Evolutionary conservation across 2,113 vertebrate species (phyloP).

Genomic region (Xenopus borealis): DNA sequence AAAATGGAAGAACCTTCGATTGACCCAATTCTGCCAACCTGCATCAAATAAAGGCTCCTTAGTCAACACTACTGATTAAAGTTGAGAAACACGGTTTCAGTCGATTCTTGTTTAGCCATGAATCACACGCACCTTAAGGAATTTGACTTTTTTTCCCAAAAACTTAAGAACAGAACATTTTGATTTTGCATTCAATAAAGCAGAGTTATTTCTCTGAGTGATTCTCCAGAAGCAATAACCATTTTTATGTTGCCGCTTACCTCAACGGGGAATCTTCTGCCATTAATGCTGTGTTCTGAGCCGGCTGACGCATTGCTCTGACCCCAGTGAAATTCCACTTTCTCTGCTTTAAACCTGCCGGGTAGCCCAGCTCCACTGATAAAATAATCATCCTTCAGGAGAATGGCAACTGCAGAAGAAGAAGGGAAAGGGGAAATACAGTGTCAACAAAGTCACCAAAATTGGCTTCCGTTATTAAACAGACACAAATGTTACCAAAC

Average conservation of each 20-base stretch:
- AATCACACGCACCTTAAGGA: background rate
- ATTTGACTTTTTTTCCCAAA: background rate
- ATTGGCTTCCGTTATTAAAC: too few species aligned
- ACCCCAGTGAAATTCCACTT: constrained; percentile 97
- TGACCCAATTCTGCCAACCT: too few species aligned
- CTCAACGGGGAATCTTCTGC: constrained; percentile 88
- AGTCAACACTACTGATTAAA: background rate
- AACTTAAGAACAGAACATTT: background rate
- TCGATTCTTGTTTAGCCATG: background rate
- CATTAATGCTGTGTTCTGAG: constrained; percentile 91
- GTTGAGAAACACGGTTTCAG: background rate
- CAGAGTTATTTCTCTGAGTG: background rate
- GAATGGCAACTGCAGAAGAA: constrained; percentile 79
- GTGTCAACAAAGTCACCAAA: background rate
- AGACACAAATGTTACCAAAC: too few species aligned
- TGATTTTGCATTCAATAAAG: background rate
- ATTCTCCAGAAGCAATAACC: constrained; percentile 1
- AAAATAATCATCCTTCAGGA: constrained; percentile 94
- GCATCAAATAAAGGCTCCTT: too few species aligned
- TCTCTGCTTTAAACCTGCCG: constrained; percentile 91
- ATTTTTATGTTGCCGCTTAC: constrained; percentile 64
- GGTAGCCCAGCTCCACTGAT: constrained; percentile 87
- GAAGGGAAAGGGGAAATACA: constrained; percentile 42
- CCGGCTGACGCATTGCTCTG: constrained; percentile 88
- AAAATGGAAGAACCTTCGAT: too few species aligned